Evolutionary conservation across 1,140 invertebrate genomes (phyloP), one percentile per base, ranked within the genome.

Genomic region (Rhizoglyphus robini): DNA sequence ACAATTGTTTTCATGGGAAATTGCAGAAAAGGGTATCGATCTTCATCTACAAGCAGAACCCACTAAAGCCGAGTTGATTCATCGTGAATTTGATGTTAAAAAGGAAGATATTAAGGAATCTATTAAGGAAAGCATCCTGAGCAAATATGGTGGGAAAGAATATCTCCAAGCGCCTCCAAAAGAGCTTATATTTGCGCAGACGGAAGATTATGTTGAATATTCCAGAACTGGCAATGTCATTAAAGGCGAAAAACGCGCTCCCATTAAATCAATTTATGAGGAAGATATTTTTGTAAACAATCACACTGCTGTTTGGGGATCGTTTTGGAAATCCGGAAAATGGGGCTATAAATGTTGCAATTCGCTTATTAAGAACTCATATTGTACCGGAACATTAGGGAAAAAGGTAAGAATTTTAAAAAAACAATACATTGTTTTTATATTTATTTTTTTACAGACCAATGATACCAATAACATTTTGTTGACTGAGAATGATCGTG

Each of bases 261-360:
- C 88, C 0, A 83, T 95, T 5, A 81, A 85, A 74, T 96, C 86
- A 15, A 87, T 86, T 73, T 99, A 96, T 76, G 92, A 96, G 75
- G 96, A 99, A 79, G 95, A 99, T 78, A 81, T 93, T 15, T 83
- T 85, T 68, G 83, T 85, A 0, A 92, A 92, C 73, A 97, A 97
- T 75, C 95, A 98, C 74, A 90, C 85, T 0, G 84, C 84, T 23
- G 86, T 99, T 11, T 99, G 88, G 88, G 96, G 96, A 1, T 97
- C 92, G 0, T 97, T 82, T 75, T 99, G 94, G 93, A 83, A 82
- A 68, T 82, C 84, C 67, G 91, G 90, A 0, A 78, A 83, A 64
- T 99, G 96, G 96, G 96, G 94, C 0, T 99, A 87, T 75, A 88
- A 88, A 72, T 98, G 96, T 73, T 99, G 96, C 76, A 85, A 96